Base-by-base conservation (phyloP, 64 coral and sea anemone species). In the Hydrozoanthus tunicans region DNA sequence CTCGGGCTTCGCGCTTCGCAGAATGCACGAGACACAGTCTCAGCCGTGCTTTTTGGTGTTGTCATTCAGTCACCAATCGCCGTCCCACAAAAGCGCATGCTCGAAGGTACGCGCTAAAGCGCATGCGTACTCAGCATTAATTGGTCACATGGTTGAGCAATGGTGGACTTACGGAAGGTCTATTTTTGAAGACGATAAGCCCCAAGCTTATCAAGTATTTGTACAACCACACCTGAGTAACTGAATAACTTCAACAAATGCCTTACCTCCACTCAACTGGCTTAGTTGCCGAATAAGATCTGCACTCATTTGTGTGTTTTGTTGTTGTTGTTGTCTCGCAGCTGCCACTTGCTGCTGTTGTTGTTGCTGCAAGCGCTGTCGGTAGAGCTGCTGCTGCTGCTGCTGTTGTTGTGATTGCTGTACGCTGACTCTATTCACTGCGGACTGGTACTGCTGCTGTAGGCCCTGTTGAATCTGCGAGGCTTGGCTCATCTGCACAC, bases 361-460 rank as follows among this genome's bases (percentile, higher is more conserved):
- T 7, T 86, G 82, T 10, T 88, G 67, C 53, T 58, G n/a, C 15
- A 25, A 17, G 43, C 26, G 82, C 51, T 68, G 82, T 24, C 32
- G 64, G 11, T 54, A 7, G 9, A 58, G 26, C 62, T 32, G 62
- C 13, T 68, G 83, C 10, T 58, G 83, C 9, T 72, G 64, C 9
- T 86, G 83, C 4, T 86, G 83, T 12, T 86, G 84, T 17, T 88
- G 84, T 9, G 69, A 43, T 55, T 88, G 84, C 6, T 88, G 84
- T 5, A 75, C 24, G 25, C 24, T 32, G 6, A 88, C 69, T 74
- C 84, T 88, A 23, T 56, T 73, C n/a, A 88, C 84, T 27, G 68
- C 12, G 11, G 84, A 59, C 69, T 88, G 84, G 69, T 43, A 88
- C 26, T 88, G 84, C 11, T 88, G 84, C 14, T 88, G 68, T 1